Conservation (phyloP, 2,797 vertebrate species). For the Varecia variegata region DNA sequence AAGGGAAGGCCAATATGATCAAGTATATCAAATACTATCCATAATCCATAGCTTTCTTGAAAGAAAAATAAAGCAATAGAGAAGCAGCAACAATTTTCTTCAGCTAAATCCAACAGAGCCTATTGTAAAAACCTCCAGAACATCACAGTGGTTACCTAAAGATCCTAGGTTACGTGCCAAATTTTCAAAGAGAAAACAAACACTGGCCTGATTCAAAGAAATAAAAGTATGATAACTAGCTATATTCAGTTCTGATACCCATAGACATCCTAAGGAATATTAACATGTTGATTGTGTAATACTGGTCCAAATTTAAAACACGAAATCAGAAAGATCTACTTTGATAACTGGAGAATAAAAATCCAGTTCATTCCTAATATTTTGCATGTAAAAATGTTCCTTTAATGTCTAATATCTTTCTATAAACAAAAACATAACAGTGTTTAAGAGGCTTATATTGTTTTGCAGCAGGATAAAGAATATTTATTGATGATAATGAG, state of each 20-base stretch:
- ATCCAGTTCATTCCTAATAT: neutral
- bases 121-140: conserved; percentile 5
- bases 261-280: conserved; percentile 9
- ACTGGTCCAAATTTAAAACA: conserved; percentile 45
- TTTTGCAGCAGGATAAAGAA: neutral
- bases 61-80: conserved; percentile 30
- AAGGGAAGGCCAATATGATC: neutral
- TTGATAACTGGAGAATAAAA: conserved; percentile 5
- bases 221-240: conserved; percentile 13
- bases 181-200: conserved; percentile 39
- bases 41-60: conserved; percentile 33
- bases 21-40: conserved; percentile 11
- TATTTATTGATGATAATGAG: neutral
- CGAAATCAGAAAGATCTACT: neutral
- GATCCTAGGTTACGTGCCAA: neutral
- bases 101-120: conserved; percentile 6
- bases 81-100: conserved; percentile 32
- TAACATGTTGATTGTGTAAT: conserved; percentile 25
- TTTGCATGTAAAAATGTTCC: neutral
- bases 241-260: conserved; percentile 39
- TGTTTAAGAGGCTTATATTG: neutral
- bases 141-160: neutral
- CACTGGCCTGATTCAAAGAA: conserved; percentile 19
- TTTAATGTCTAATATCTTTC: neutral
- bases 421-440: neutral